Evolutionary conservation across 1,140 invertebrate genomes (phyloP).

Genomic region (Dendrolimus kikuchii): DNA sequence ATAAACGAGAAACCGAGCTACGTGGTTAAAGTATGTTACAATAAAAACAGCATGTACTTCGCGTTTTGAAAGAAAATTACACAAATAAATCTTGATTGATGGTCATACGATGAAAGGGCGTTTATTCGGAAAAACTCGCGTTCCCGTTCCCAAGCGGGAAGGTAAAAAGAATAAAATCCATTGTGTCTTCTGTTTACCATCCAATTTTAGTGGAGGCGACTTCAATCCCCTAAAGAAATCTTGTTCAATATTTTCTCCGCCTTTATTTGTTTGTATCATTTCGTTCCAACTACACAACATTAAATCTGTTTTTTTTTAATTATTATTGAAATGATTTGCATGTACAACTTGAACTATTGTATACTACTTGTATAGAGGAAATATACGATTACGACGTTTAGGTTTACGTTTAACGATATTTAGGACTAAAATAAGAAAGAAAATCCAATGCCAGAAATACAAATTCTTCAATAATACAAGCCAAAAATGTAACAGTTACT

Average conservation of each 20-base stretch:
- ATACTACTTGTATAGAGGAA: too few species aligned
- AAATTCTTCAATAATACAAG: too few species aligned
- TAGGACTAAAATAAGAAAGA: too few species aligned
- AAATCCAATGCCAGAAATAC: too few species aligned
- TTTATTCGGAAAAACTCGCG: conserved; percentile 7
- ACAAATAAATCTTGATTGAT: conserved; percentile 24
- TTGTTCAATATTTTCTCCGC: conserved; percentile 33
- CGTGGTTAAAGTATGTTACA: too few species aligned
- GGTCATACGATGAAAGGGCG: conserved; percentile 19
- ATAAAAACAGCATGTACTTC: background rate
- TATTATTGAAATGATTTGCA: background rate
- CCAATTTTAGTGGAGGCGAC: conserved; percentile 41
- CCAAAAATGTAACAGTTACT: too few species aligned
- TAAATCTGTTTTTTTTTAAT: conserved; percentile 14
- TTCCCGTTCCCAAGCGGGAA: conserved; percentile 4
- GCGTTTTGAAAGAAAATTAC: conserved; percentile 13
- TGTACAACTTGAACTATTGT: too few species aligned
- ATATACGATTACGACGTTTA: too few species aligned
- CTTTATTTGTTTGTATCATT: conserved; percentile 33
- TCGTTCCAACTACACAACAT: conserved; percentile 21
- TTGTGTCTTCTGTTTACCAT: conserved; percentile 42
- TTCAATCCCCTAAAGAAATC: conserved; percentile 43
- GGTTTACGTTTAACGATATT: too few species aligned
- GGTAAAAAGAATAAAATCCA: conserved; percentile 32
- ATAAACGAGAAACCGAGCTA: too few species aligned